phyloP scores from a whole-genome alignment of 2,797 vertebrate genomes.

The Muscicapa comitata region DNA sequence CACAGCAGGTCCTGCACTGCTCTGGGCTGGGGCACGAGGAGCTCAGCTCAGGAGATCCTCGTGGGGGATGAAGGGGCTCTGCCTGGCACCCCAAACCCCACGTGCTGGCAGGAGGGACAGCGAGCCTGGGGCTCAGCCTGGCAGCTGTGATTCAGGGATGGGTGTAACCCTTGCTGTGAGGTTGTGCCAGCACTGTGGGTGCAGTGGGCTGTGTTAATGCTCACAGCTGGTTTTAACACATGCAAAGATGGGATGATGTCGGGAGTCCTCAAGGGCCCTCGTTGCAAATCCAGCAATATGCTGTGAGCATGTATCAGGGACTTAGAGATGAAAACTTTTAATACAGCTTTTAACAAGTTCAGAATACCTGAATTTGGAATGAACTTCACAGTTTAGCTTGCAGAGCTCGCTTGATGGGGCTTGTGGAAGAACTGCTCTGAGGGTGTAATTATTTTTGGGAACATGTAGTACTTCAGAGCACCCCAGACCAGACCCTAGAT shows the following conservation, averaged over 20 bases:
- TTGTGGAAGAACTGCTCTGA: neutral
- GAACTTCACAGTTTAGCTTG: neutral
- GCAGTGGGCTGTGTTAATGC: neutral
- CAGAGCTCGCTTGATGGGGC: neutral
- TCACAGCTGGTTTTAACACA: neutral
- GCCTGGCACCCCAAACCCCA: neutral
- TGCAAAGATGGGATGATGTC: neutral
- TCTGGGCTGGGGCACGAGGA: neutral
- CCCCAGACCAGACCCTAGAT: neutral
- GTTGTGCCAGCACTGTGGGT: neutral
- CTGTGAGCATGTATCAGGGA: neutral
- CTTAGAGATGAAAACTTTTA: neutral
- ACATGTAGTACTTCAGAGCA: neutral
- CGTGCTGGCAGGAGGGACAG: fast-evolving
- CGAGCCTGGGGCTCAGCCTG: neutral
- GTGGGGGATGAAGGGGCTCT: neutral
- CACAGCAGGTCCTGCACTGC: neutral
- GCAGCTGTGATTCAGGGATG: neutral
- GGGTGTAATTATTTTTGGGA: neutral
- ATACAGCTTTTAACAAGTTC: neutral
- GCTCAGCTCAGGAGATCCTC: fast-evolving
- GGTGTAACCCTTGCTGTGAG: neutral
- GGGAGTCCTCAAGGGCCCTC: neutral
- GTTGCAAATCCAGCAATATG: neutral
- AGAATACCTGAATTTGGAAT: neutral